phyloP scores from a whole-genome alignment of 2,888 invertebrate species.

The Nemotelus nigrinus region DNA sequence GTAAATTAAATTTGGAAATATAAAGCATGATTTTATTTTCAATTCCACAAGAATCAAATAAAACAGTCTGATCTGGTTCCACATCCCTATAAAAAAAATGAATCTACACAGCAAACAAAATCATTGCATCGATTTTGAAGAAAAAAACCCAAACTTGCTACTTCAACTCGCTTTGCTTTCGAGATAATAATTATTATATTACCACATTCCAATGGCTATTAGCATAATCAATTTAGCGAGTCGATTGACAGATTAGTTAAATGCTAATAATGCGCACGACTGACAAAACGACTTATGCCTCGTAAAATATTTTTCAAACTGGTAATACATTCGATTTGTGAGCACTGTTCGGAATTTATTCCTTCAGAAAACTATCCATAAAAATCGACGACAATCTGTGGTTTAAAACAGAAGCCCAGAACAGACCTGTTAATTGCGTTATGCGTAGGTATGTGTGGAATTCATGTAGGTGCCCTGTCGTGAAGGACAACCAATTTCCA shows the following conservation, averaged over 20 bases:
- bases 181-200: slow-evolving; percentile 34
- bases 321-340: background rate
- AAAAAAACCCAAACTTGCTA: too few species aligned
- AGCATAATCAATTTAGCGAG: slow-evolving; percentile 43
- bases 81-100: too few species aligned
- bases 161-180: slow-evolving; percentile 5
- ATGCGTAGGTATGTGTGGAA: slow-evolving; percentile 5
- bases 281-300: background rate
- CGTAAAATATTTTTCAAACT: background rate
- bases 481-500: slow-evolving; percentile 34
- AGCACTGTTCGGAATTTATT: background rate
- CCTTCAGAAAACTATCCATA: background rate
- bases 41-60: too few species aligned
- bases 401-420: slow-evolving; percentile 24
- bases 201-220: slow-evolving; percentile 37
- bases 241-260: slow-evolving; percentile 42
- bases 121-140: too few species aligned
- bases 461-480: slow-evolving; percentile 28
- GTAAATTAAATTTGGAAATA: too few species aligned
- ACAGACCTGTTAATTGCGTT: slow-evolving; percentile 23
- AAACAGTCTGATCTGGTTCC: too few species aligned
- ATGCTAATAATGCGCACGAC: slow-evolving; percentile 35
- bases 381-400: slow-evolving; percentile 6
- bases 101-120: too few species aligned
- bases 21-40: too few species aligned